phyloP scores from a whole-genome alignment of 1,140 invertebrate genomes.

The Ostrea denselamellosa region DNA sequence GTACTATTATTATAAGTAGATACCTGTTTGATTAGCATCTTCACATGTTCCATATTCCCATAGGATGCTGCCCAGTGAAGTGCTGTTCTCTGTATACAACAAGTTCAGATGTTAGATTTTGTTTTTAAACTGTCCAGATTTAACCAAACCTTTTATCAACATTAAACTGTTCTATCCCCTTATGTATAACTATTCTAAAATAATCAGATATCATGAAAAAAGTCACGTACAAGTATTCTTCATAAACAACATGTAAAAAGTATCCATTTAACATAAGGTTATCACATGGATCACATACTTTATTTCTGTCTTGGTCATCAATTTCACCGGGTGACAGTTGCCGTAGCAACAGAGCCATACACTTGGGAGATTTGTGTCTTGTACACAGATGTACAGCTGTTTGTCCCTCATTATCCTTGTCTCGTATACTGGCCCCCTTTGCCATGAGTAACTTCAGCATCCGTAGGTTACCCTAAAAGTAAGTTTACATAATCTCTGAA shows the following conservation, averaged over 20 bases:
- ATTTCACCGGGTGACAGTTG: slow-evolving; percentile 77
- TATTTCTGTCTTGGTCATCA: slow-evolving; percentile 79
- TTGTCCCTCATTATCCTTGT: slow-evolving; percentile 78
- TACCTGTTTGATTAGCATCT: slow-evolving; percentile 78
- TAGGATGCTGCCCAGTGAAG: slow-evolving; percentile 78
- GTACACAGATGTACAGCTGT: slow-evolving; percentile 78
- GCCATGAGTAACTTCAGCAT: slow-evolving; percentile 76
- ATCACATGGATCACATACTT: slow-evolving; percentile 60
- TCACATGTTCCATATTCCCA: slow-evolving; percentile 78
- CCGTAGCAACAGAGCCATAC: slow-evolving; percentile 76
- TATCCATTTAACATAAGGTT: no score
- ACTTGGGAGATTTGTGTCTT: slow-evolving; percentile 78
- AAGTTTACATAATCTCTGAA: neutral
- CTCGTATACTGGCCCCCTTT: slow-evolving; percentile 75
- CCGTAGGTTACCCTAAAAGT: slow-evolving; percentile 74
- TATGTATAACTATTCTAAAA: no score
- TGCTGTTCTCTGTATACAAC: slow-evolving; percentile 76
- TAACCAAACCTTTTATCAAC: no score
- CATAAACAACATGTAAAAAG: no score
- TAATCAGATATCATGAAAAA: no score
- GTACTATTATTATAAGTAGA: slow-evolving; percentile 17
- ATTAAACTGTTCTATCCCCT: no score
- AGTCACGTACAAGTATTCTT: no score
- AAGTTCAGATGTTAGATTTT: neutral
- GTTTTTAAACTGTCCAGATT: no score